Percentiles rank a stretch among this genome's conserved stretches.
These are phyloP conservation scores for Tenrec ecaudatus DNA, from an alignment of 2,113 vertebrate genomes.

Conservation along the genomic window DNA sequence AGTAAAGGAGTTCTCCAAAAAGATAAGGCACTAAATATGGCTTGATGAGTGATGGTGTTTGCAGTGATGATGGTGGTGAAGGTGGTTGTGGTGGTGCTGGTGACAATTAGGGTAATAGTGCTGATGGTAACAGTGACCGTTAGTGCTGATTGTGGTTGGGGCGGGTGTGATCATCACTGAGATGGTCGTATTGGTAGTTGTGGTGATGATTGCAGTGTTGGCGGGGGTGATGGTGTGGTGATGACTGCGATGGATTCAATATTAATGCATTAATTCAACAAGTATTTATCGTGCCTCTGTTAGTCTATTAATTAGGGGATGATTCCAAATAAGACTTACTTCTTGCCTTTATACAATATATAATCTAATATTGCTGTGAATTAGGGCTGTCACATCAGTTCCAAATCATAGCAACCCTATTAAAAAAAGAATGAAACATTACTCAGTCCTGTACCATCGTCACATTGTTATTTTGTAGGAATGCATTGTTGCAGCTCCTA, in stretches of 20 bases:
- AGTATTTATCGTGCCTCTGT: background rate
- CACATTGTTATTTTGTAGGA: too few relatives aligned
- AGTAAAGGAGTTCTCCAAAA: background rate
- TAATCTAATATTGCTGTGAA: background rate
- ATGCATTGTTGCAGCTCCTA: too few relatives aligned
- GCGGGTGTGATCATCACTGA: background rate
- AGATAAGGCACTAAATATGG: background rate
- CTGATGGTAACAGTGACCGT: background rate
- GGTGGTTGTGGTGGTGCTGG: rapidly evolving
- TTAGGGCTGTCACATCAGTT: too few relatives aligned
- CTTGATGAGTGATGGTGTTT: background rate
- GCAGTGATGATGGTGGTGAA: background rate
- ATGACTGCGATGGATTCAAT: background rate
- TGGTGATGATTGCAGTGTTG: background rate
- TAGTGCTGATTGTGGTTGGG: too few relatives aligned
- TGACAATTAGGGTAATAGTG: background rate
- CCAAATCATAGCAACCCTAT: too few relatives aligned
- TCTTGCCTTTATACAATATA: constrained; percentile 1
- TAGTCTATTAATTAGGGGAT: background rate
- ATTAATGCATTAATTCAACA: background rate
- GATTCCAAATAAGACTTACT: background rate
- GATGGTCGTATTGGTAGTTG: background rate
- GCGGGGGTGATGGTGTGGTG: too few relatives aligned
- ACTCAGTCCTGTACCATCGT: too few relatives aligned
- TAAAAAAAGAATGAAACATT: too few relatives aligned